These are phyloP conservation scores for Drosophila seguyi DNA, from an alignment of 1,140 invertebrate genomes.

Conservation along the genomic window DNA sequence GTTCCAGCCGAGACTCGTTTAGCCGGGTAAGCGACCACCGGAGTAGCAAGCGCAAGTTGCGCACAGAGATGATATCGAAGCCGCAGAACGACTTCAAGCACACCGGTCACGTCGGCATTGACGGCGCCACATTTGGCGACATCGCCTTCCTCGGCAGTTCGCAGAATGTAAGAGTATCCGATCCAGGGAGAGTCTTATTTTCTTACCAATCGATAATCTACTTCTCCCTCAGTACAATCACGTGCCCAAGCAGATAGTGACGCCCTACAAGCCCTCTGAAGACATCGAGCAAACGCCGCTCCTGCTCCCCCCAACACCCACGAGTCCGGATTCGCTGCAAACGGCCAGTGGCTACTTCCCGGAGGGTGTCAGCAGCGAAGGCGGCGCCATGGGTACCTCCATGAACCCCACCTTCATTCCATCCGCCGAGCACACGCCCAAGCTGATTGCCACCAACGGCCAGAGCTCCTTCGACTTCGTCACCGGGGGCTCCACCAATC, in stretches of 20 bases:
- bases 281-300: conserved; percentile 89
- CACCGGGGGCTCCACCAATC: conserved; percentile 73
- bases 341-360: conserved; percentile 84
- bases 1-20: conserved; percentile 80
- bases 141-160: conserved; percentile 91
- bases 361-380: conserved; percentile 52
- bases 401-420: conserved; percentile 84
- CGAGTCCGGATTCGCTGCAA: conserved; percentile 87
- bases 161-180: conserved; percentile 84
- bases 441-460: conserved; percentile 70
- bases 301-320: conserved; percentile 85
- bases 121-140: conserved; percentile 98
- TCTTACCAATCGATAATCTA: background rate
- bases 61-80: conserved; percentile 97
- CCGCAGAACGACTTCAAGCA: conserved; percentile 99
- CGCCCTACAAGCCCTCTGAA: conserved; percentile 94
- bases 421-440: conserved; percentile 82
- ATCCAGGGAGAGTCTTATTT: background rate
- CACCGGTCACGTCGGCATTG: conserved; percentile 97
- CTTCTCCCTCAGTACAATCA: conserved; percentile 88
- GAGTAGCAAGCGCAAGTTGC: conserved; percentile 88
- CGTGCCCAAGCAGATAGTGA: conserved; percentile 93
- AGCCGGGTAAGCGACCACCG: conserved; percentile 81
- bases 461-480: conserved; percentile 80
- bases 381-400: conserved; percentile 46